Evolutionary conservation across 2,113 vertebrate genomes (phyloP).

Genomic region (Microtus ochrogaster): DNA sequence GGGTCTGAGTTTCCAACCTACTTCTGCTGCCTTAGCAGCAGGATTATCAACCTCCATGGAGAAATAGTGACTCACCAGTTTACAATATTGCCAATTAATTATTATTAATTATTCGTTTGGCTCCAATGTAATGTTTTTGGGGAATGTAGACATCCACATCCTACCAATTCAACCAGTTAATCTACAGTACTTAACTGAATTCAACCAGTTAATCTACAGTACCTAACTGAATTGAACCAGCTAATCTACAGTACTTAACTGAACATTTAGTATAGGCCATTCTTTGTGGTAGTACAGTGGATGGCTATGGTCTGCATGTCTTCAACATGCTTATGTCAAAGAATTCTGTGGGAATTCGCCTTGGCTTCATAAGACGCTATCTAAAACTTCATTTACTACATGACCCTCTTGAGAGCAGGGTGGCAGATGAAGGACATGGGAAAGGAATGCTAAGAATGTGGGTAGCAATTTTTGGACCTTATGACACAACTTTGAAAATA

Average conservation of each 20-base stretch:
- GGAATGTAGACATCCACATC: not conserved
- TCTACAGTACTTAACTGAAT: not conserved
- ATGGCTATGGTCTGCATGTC: not conserved
- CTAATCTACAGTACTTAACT: not conserved
- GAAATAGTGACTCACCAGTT: not conserved
- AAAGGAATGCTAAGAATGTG: not conserved
- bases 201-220: not conserved
- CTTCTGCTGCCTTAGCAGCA: not conserved
- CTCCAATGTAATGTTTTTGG: not conserved
- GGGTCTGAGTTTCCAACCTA: not conserved
- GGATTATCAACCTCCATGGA: not conserved
- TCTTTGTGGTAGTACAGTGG: not conserved
- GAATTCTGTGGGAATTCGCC: not conserved
- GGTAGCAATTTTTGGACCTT: not conserved
- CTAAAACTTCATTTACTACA: not conserved
- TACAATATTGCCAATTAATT: not conserved
- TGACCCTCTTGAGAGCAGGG: not conserved
- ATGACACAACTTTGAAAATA: not conserved
- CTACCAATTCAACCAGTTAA: not conserved
- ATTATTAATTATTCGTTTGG: constrained; percentile 22
- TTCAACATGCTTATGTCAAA: constrained; percentile 5
- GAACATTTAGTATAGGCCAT: not conserved
- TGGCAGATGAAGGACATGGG: not conserved
- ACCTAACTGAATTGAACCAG: not conserved
- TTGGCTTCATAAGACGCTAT: constrained; percentile 14